Conservation (phyloP, 2,113 vertebrate genomes). For the Parus major region DNA sequence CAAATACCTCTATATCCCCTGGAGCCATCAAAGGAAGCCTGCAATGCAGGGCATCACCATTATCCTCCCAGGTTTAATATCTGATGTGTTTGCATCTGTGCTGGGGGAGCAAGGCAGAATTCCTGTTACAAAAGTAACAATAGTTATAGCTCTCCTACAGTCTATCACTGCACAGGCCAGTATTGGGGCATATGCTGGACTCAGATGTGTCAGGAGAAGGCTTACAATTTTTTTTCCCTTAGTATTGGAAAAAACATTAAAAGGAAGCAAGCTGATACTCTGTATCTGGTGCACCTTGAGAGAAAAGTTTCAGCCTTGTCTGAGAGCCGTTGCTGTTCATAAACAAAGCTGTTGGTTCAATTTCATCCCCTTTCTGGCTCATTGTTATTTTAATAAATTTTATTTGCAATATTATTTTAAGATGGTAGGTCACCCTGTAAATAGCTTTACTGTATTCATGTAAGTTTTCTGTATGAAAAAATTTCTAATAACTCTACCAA, state of each 20-base stretch:
- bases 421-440: background rate
- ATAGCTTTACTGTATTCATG: background rate
- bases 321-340: background rate
- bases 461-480: background rate
- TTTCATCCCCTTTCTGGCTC: slow-evolving; percentile 13
- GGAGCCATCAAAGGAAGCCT: slow-evolving; percentile 74
- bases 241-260: slow-evolving; percentile 41
- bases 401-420: slow-evolving; percentile 63
- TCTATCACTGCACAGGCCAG: background rate
- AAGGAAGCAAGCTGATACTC: background rate
- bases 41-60: slow-evolving; percentile 64
- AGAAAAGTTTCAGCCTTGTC: background rate
- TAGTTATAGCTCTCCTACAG: slow-evolving; percentile 7
- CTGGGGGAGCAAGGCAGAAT: slow-evolving; percentile 51
- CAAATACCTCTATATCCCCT: slow-evolving; percentile 72
- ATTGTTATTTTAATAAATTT: slow-evolving; percentile 56
- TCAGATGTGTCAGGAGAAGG: background rate
- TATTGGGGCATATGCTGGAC: background rate
- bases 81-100: slow-evolving; percentile 68
- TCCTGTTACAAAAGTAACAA: slow-evolving; percentile 45
- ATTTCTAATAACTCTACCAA: slow-evolving; percentile 3
- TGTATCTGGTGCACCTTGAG: slow-evolving; percentile 4
- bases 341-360: background rate
- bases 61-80: slow-evolving; percentile 71
- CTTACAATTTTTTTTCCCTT: background rate